These are phyloP conservation scores for Sarcophaga variegata DNA, from an alignment of 2,888 invertebrate genomes.

Conservation along the genomic window DNA sequence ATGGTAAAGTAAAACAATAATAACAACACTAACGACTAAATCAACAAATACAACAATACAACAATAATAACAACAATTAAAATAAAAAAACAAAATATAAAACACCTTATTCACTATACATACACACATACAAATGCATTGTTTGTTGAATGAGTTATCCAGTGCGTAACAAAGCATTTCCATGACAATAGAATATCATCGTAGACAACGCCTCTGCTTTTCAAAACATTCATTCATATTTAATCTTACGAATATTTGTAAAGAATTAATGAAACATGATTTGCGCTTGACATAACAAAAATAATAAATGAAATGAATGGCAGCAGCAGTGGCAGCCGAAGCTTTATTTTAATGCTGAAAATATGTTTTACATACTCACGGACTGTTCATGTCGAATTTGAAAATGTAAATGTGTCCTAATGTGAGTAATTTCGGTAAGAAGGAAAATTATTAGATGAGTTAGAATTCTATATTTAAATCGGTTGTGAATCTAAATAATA, in stretches of 20 bases:
- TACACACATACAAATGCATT: too few species aligned
- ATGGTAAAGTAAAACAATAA: slow-evolving; percentile 34
- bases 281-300: slow-evolving; percentile 57
- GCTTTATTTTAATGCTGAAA: slow-evolving; percentile 42
- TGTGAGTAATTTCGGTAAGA: too few species aligned
- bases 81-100: neutral
- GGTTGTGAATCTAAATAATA: too few species aligned
- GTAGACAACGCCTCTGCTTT: neutral
- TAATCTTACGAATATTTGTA: slow-evolving; percentile 33
- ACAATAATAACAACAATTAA: slow-evolving; percentile 13
- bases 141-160: slow-evolving; percentile 23
- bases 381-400: neutral
- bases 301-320: slow-evolving; percentile 39
- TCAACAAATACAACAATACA: neutral
- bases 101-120: slow-evolving; percentile 31
- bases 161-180: slow-evolving; percentile 16
- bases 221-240: slow-evolving; percentile 13
- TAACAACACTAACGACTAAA: neutral
- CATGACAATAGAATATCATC: neutral
- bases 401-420: neutral
- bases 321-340: neutral
- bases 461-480: too few species aligned
- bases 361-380: slow-evolving; percentile 32
- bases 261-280: slow-evolving; percentile 57
- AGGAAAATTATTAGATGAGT: too few species aligned